Evolutionary conservation across 2,888 invertebrate species (phyloP).

Genomic region (Caradrina kadenii): DNA sequence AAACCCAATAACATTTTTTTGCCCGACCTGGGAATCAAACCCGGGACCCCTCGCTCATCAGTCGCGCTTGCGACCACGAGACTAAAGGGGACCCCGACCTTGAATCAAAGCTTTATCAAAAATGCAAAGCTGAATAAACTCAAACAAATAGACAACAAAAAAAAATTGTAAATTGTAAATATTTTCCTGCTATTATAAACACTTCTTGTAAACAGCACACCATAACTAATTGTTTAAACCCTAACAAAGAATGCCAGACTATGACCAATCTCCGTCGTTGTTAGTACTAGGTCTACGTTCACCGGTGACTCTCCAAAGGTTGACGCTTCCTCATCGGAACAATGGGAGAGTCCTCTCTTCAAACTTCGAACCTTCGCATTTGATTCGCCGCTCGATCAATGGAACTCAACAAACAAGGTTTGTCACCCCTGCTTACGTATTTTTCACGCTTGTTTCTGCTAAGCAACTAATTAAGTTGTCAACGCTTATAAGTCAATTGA

Average conservation of each 20-base stretch:
- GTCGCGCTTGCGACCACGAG: too few species aligned
- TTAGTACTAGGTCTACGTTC: conserved; percentile 36
- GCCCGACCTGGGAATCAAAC: too few species aligned
- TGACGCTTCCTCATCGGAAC: conserved; percentile 66
- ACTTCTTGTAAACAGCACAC: conserved; percentile 25
- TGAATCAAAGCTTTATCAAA: too few species aligned
- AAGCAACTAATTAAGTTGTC: neutral
- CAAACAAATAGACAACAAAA: too few species aligned
- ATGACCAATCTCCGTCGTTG: conserved; percentile 56
- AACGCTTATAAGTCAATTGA: neutral
- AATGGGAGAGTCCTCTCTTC: conserved; percentile 72
- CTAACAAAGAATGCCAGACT: conserved; percentile 59
- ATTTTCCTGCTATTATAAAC: conserved; percentile 22
- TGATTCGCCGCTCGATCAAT: conserved; percentile 57
- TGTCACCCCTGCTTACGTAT: conserved; percentile 38
- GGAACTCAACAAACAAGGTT: conserved; percentile 53
- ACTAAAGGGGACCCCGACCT: too few species aligned
- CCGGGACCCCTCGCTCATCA: too few species aligned
- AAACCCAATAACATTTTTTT: too few species aligned
- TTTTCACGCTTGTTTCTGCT: conserved; percentile 42
- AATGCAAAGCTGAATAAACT: too few species aligned
- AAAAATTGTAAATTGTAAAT: conserved; percentile 1
- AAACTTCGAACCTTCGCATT: conserved; percentile 69
- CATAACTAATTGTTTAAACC: conserved; percentile 37
- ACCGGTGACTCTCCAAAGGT: conserved; percentile 55